These are phyloP conservation scores for Dryadula phaetusa DNA, from an alignment of 2,888 invertebrate genomes.

Conservation along the genomic window DNA sequence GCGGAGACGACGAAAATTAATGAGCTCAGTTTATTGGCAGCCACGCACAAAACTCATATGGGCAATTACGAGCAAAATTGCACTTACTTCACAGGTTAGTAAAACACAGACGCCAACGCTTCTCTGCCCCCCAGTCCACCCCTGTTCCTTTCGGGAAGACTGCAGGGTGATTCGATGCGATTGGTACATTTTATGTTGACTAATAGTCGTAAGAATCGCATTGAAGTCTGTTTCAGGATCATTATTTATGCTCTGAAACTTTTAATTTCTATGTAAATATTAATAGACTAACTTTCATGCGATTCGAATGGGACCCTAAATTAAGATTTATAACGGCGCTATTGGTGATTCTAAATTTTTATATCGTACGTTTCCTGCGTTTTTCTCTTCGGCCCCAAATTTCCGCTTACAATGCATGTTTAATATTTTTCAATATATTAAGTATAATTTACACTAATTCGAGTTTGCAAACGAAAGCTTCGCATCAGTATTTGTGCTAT, in stretches of 20 bases:
- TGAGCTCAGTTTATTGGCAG: conserved; percentile 85
- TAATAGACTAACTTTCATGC: conserved; percentile 66
- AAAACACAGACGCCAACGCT: conserved; percentile 80
- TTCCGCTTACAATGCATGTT: conserved; percentile 73
- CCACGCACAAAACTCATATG: conserved; percentile 85
- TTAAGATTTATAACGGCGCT: conserved; percentile 33
- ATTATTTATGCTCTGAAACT: conserved; percentile 43
- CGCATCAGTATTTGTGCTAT: conserved; percentile 56
- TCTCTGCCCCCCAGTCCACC: conserved; percentile 82
- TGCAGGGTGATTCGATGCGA: conserved; percentile 77
- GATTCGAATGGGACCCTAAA: conserved; percentile 60
- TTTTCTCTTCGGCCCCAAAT: conserved; percentile 63
- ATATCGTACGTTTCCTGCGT: conserved; percentile 76
- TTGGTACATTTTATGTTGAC: conserved; percentile 71
- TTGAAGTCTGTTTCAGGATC: conserved; percentile 58
- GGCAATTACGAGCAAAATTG: conserved; percentile 84
- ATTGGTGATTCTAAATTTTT: conserved; percentile 64
- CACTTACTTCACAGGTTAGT: conserved; percentile 85
- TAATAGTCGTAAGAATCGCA: conserved; percentile 68
- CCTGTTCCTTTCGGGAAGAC: conserved; percentile 83
- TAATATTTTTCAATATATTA: conserved; percentile 44
- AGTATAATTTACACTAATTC: conserved; percentile 45
- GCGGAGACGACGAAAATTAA: conserved; percentile 84
- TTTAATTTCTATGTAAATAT: conserved; percentile 36
- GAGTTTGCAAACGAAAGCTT: conserved; percentile 66